Conservation (phyloP, 2,113 vertebrate genomes). For the Anolis carolinensis region DNA sequence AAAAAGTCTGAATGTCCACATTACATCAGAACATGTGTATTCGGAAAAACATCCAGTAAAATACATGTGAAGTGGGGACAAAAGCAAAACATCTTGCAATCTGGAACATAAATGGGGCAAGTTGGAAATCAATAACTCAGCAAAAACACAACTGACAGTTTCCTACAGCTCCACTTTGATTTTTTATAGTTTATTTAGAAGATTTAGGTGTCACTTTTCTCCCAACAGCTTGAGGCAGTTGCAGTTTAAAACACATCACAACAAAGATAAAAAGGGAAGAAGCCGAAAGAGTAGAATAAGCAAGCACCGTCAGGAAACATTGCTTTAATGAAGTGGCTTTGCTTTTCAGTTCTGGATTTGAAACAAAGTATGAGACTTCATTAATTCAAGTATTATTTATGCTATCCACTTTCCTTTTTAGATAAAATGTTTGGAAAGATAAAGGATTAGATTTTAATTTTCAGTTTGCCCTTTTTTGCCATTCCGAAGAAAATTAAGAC, state of each 20-base stretch:
- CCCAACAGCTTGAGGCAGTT: background rate
- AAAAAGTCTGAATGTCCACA: too few species aligned
- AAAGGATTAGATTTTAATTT: conserved; percentile 10
- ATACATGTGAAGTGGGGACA: too few species aligned
- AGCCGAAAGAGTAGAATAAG: background rate
- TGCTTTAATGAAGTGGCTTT: background rate
- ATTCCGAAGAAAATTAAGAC: conserved; percentile 37
- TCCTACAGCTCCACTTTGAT: background rate
- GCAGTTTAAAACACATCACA: background rate
- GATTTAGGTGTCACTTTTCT: background rate
- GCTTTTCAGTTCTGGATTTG: background rate
- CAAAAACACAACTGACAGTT: too few species aligned
- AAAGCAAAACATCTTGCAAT: too few species aligned
- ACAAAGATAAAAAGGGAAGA: background rate
- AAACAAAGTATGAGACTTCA: background rate
- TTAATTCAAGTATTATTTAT: background rate
- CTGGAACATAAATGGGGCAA: too few species aligned
- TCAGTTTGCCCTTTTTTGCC: background rate
- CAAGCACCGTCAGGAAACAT: background rate
- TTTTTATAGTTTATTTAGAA: background rate
- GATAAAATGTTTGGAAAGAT: background rate
- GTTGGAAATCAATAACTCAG: too few species aligned
- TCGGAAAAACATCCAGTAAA: too few species aligned
- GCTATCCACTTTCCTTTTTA: background rate
- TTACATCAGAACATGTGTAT: too few species aligned